Evolutionary conservation across 1,140 invertebrate genomes (phyloP).

Genomic region (Drosophila sucinea): DNA sequence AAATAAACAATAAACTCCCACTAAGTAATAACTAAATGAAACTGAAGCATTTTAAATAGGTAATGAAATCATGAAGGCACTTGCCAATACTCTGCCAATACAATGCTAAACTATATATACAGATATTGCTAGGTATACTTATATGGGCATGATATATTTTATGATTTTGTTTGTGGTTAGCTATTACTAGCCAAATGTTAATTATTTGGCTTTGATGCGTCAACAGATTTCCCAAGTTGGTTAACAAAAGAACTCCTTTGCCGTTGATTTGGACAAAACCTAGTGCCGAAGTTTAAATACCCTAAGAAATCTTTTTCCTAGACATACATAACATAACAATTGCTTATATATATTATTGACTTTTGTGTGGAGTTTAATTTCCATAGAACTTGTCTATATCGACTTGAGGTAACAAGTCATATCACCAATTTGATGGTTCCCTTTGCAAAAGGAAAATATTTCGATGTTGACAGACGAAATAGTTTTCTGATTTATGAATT

Average conservation of each 20-base stretch:
- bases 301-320: not conserved
- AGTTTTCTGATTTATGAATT: not conserved
- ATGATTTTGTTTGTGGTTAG: not conserved
- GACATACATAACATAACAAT: too few relatives aligned
- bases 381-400: too few relatives aligned
- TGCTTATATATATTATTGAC: too few relatives aligned
- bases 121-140: not conserved
- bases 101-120: not conserved
- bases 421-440: too few relatives aligned
- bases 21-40: not conserved
- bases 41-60: not conserved
- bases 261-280: not conserved
- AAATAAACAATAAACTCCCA: not conserved
- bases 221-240: not conserved
- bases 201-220: not conserved
- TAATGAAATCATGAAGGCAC: not conserved
- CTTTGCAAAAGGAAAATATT: too few relatives aligned
- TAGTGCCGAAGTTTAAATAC: not conserved
- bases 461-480: not conserved
- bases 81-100: not conserved
- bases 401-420: too few relatives aligned
- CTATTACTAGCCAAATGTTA: conserved; percentile 1
- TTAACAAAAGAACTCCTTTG: not conserved
- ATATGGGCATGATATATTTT: not conserved
- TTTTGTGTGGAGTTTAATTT: too few relatives aligned